These are phyloP conservation scores for Ormia ochracea DNA, from an alignment of 2,888 invertebrate species.

Conservation along the genomic window DNA sequence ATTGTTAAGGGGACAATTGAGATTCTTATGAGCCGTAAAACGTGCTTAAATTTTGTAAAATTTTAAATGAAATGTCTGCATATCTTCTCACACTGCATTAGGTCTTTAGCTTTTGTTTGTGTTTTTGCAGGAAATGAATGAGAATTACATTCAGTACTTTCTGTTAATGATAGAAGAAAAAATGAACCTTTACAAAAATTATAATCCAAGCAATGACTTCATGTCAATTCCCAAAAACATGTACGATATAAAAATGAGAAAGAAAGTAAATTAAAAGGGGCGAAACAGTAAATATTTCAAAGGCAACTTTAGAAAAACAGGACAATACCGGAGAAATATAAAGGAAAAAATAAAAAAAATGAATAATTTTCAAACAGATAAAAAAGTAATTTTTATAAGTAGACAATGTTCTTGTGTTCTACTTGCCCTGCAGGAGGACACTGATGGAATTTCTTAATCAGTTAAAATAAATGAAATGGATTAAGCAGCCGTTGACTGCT, in stretches of 20 bases:
- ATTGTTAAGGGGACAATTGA: not conserved
- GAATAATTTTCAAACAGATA: not conserved
- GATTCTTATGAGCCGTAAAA: not conserved
- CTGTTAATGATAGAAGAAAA: too few relatives aligned
- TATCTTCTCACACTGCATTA: too few relatives aligned
- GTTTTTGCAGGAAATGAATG: too few relatives aligned
- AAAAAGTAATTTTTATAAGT: slow-evolving; percentile 11
- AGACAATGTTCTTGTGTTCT: not conserved
- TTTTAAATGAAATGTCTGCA: not conserved
- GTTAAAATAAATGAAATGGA: slow-evolving; percentile 38
- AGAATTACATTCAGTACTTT: too few relatives aligned
- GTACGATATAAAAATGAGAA: not conserved
- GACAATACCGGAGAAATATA: not conserved
- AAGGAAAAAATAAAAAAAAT: not conserved
- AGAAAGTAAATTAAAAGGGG: not conserved
- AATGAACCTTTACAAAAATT: not conserved
- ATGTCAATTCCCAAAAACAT: not conserved
- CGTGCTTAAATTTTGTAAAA: not conserved
- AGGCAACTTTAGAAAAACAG: not conserved
- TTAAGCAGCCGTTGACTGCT: not conserved
- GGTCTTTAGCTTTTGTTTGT: too few relatives aligned
- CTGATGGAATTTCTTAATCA: slow-evolving; percentile 31
- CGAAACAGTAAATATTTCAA: not conserved
- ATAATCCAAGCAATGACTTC: not conserved
- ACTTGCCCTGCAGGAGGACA: not conserved